Evolutionary conservation across 1,140 invertebrate genomes (phyloP).

Genomic region (Leptestheria dahalacensis): DNA sequence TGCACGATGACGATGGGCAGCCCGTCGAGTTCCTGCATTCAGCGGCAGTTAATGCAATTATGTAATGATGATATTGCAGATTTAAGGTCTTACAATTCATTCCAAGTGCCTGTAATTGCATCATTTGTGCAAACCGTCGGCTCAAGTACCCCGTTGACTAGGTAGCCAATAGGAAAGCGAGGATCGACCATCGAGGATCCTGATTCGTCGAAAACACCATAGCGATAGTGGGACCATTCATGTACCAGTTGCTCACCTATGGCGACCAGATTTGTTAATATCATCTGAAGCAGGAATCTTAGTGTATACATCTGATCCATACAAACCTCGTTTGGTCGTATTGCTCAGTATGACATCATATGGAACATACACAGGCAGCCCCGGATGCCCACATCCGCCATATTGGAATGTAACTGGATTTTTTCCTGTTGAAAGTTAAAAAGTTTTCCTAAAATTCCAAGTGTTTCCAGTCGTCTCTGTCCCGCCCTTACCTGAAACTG

Average conservation of each 20-base stretch:
- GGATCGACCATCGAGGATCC: constrained; percentile 40
- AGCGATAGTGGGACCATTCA: constrained; percentile 48
- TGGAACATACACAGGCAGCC: constrained; percentile 40
- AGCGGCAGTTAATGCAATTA: not conserved
- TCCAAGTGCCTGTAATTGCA: not conserved
- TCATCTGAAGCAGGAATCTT: not conserved
- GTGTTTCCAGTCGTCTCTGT: too few species aligned
- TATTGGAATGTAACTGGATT: constrained; percentile 33
- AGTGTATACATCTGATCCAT: constrained; percentile 16
- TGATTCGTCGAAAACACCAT: constrained; percentile 51
- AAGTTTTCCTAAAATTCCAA: constrained; percentile 34
- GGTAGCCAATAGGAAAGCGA: constrained; percentile 34
- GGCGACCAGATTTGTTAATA: constrained; percentile 16
- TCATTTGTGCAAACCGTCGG: not conserved
- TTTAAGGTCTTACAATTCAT: not conserved
- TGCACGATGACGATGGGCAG: too few species aligned
- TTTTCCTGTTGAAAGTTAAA: not conserved
- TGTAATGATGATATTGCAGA: not conserved
- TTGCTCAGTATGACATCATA: constrained; percentile 26
- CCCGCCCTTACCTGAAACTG: constrained; percentile 35
- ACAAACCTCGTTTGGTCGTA: constrained; percentile 3
- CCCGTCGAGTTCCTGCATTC: too few species aligned
- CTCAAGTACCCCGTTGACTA: constrained; percentile 3
- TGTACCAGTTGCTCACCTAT: constrained; percentile 37
- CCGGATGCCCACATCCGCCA: constrained; percentile 37